These are phyloP conservation scores for Apodemia hepburni DNA, from an alignment of 2,888 invertebrate genomes.

Conservation along the genomic window DNA sequence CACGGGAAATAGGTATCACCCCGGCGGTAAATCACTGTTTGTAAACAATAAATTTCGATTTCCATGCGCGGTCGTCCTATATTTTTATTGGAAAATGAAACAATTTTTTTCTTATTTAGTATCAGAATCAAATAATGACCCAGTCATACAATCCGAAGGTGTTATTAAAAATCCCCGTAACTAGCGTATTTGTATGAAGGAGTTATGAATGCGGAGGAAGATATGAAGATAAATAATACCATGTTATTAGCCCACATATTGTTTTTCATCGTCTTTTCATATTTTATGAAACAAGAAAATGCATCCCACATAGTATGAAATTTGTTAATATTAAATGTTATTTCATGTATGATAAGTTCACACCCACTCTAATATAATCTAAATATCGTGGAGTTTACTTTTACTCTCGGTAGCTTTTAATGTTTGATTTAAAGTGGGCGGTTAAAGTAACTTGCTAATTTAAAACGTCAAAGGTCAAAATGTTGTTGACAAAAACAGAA, in stretches of 20 bases:
- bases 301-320: not conserved
- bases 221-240: too few relatives aligned
- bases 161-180: too few relatives aligned
- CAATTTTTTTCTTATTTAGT: too few relatives aligned
- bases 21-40: too few relatives aligned
- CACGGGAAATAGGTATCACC: too few relatives aligned
- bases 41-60: too few relatives aligned
- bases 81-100: too few relatives aligned
- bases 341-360: not conserved
- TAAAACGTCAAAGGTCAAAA: not conserved
- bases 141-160: not conserved
- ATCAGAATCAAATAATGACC: too few relatives aligned
- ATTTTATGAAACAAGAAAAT: not conserved
- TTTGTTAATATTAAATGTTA: not conserved
- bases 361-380: constrained; percentile 9
- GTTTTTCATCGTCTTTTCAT: not conserved
- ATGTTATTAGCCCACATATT: too few relatives aligned
- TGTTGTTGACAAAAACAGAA: not conserved
- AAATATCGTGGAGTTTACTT: constrained; percentile 12
- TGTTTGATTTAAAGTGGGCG: constrained; percentile 8
- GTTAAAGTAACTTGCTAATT: not conserved
- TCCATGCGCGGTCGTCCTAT: too few relatives aligned
- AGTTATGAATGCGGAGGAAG: too few relatives aligned
- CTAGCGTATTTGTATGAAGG: too few relatives aligned
- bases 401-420: not conserved